These are phyloP conservation scores for Agrypnia vestita DNA, from an alignment of 1,140 invertebrate genomes.

Conservation along the genomic window DNA sequence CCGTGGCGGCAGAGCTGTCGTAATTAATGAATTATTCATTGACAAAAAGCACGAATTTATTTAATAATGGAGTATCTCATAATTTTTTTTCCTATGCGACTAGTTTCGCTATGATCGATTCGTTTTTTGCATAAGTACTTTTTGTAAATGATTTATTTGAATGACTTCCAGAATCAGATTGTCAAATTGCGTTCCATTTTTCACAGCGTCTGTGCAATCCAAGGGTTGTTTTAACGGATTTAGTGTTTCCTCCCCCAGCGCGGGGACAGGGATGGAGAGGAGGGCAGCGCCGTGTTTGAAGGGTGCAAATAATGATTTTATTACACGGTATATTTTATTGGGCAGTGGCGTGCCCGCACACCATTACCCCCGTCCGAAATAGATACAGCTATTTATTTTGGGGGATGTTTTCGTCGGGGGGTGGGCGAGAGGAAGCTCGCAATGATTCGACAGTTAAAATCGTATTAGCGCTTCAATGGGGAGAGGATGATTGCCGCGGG, in stretches of 20 bases:
- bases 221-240: conserved; percentile 24
- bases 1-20: too few species aligned
- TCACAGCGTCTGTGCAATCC: neutral
- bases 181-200: conserved; percentile 14
- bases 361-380: conserved; percentile 16
- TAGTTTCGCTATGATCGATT: too few species aligned
- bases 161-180: neutral
- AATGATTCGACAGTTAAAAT: conserved; percentile 35
- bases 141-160: too few species aligned
- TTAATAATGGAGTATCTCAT: too few species aligned
- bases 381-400: neutral
- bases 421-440: neutral
- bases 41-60: too few species aligned
- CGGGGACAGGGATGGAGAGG: neutral
- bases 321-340: conserved; percentile 35
- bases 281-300: neutral
- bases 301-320: conserved; percentile 36
- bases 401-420: neutral
- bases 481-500: neutral
- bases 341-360: conserved; percentile 28
- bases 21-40: too few species aligned
- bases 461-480: conserved; percentile 17
- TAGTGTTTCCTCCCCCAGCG: conserved; percentile 7
- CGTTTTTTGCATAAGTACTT: too few species aligned
- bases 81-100: too few species aligned